These are phyloP conservation scores for Decapterus maruadsi DNA, from an alignment of 2,797 vertebrate species.

Conservation along the genomic window DNA sequence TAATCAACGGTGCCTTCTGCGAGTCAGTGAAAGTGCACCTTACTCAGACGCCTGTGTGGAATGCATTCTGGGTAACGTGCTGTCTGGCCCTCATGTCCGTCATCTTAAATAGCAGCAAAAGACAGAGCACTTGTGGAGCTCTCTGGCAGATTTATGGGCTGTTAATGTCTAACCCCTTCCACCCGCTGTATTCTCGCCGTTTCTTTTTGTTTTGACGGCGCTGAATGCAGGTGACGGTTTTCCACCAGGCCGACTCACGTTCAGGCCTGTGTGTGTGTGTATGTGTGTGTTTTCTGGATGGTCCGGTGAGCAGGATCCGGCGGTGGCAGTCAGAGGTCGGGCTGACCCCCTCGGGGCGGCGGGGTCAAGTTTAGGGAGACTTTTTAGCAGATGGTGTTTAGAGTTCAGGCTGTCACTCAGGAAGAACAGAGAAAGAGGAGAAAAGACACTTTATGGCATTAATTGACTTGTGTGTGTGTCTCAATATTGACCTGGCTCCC, in stretches of 20 bases:
- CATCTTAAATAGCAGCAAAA: conserved; percentile 75
- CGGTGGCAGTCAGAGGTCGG: conserved; percentile 61
- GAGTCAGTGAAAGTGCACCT: conserved; percentile 79
- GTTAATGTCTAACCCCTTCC: conserved; percentile 62
- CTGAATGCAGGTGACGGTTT: conserved; percentile 53
- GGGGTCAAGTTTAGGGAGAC: conserved; percentile 83
- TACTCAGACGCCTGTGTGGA: conserved; percentile 78
- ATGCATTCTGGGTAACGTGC: conserved; percentile 76
- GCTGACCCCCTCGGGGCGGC: conserved; percentile 59
- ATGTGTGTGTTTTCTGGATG: conserved; percentile 22
- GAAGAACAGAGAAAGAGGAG: conserved; percentile 67
- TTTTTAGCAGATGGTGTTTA: conserved; percentile 82
- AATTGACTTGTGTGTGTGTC: conserved; percentile 72
- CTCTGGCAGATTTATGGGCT: conserved; percentile 74
- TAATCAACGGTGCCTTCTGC: conserved; percentile 62
- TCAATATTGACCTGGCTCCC: conserved; percentile 68
- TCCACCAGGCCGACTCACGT: conserved; percentile 51
- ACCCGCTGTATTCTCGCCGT: conserved; percentile 43
- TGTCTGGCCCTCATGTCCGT: conserved; percentile 73
- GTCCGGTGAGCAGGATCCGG: conserved; percentile 32
- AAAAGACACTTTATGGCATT: conserved; percentile 76
- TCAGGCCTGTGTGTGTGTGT: conserved; percentile 34
- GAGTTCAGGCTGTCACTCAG: conserved; percentile 78
- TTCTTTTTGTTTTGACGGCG: conserved; percentile 66
- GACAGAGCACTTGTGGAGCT: conserved; percentile 71